phyloP scores from a whole-genome alignment of 1,140 invertebrate genomes.

The Potamilus streckersoni region DNA sequence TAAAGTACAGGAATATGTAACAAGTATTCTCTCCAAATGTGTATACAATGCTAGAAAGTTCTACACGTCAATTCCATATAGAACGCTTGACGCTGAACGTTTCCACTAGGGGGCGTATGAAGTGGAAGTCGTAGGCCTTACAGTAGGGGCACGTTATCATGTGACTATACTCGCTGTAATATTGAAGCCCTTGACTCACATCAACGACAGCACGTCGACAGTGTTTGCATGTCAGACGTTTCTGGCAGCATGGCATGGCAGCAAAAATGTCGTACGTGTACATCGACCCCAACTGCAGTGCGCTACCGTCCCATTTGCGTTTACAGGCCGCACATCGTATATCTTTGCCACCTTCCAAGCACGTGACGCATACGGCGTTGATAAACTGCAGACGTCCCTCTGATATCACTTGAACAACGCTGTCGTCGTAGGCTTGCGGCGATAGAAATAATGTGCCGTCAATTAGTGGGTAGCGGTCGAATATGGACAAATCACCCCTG shows the following conservation, averaged over 20 bases:
- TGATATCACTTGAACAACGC: conserved; percentile 78
- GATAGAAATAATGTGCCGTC: conserved; percentile 98
- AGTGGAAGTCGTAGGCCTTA: conserved; percentile 90
- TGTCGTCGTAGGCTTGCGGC: conserved; percentile 71
- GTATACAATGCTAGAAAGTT: neutral
- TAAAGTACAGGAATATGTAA: too few relatives aligned
- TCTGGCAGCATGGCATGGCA: conserved; percentile 93
- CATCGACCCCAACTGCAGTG: conserved; percentile 94
- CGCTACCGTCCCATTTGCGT: conserved; percentile 90
- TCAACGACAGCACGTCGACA: conserved; percentile 62
- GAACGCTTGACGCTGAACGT: conserved; percentile 55
- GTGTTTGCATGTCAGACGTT: conserved; percentile 79
- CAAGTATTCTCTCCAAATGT: too few relatives aligned
- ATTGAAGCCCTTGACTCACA: conserved; percentile 75
- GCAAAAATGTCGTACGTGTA: conserved; percentile 98
- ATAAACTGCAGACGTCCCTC: conserved; percentile 84
- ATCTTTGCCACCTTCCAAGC: conserved; percentile 84
- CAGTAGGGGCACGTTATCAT: conserved; percentile 91
- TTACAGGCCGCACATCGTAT: conserved; percentile 86
- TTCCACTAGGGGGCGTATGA: conserved; percentile 82
- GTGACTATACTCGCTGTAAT: conserved; percentile 96
- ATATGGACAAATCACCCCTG: conserved; percentile 88
- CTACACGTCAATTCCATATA: conserved; percentile 56
- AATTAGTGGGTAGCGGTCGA: conserved; percentile 95
- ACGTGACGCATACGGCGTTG: conserved; percentile 94